Percentiles rank a stretch among this genome's conserved stretches.
Conservation (phyloP, 2,797 vertebrate species). For the Adelosebastes latens region DNA sequence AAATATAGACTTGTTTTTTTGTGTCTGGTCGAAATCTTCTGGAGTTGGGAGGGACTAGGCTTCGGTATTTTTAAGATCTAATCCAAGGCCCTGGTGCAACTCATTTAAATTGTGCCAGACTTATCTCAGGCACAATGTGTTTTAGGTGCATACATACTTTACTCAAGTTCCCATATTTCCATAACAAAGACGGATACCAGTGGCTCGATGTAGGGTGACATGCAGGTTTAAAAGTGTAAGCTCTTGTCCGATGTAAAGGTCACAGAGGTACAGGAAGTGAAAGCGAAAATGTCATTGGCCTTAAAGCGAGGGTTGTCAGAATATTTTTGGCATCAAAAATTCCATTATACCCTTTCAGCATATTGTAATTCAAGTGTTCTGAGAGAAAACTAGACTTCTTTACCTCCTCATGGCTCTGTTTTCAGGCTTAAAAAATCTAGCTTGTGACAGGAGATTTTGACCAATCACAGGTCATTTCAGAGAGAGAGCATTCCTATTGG, state of each 20-base stretch:
- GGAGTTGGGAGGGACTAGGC: not conserved
- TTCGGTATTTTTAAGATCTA: not conserved
- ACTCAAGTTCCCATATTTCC: constrained; percentile 37
- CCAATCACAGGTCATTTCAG: no score
- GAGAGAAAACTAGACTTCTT: no score
- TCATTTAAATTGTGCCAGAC: not conserved
- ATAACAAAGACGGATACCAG: constrained; percentile 49
- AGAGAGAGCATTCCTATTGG: no score
- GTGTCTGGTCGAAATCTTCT: not conserved
- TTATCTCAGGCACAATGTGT: constrained; percentile 1
- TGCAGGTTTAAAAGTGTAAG: not conserved
- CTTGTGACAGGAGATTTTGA: no score
- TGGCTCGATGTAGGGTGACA: not conserved
- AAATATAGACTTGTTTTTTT: not conserved
- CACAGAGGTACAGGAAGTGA: not conserved
- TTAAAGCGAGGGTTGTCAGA: not conserved
- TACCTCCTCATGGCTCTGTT: no score
- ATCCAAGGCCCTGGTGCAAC: fast-evolving
- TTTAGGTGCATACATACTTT: constrained; percentile 14
- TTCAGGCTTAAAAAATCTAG: no score
- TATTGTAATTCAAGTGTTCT: no score
- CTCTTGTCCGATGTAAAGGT: not conserved
- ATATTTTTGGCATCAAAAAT: no score
- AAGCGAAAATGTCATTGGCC: not conserved
- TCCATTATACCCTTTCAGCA: no score